phyloP scores from a whole-genome alignment of 2,113 vertebrate species.

The Gulo gulo region DNA sequence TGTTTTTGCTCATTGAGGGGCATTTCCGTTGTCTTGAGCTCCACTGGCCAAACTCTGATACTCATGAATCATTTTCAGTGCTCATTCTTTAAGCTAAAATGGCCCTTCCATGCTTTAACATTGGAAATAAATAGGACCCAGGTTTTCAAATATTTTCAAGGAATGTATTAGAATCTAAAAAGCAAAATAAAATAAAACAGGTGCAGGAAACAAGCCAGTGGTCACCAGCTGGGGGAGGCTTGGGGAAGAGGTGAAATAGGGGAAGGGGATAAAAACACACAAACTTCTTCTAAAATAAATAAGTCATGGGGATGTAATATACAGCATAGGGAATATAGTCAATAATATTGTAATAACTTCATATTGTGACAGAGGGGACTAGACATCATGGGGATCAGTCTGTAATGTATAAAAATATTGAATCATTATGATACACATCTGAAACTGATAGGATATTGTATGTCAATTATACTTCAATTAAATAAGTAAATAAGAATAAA shows the following conservation, averaged over 20 bases:
- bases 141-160: neutral
- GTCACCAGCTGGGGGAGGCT: neutral
- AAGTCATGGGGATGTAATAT: neutral
- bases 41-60: neutral
- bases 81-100: neutral
- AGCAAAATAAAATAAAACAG: neutral
- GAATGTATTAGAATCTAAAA: neutral
- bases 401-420: neutral
- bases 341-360: neutral
- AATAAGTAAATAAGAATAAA: neutral
- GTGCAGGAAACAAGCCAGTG: neutral
- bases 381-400: neutral
- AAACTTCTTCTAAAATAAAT: neutral
- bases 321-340: neutral
- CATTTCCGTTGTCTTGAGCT: no score
- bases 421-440: neutral
- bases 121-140: neutral
- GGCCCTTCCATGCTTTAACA: neutral
- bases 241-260: neutral
- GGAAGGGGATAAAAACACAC: neutral
- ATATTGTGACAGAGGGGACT: neutral
- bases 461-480: neutral
- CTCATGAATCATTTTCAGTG: neutral
- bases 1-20: rapidly evolving
- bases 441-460: neutral